Percentiles rank a stretch among this genome's conserved stretches.
Conservation (phyloP, 2,113 vertebrate genomes). For the Dissostichus mawsoni region DNA sequence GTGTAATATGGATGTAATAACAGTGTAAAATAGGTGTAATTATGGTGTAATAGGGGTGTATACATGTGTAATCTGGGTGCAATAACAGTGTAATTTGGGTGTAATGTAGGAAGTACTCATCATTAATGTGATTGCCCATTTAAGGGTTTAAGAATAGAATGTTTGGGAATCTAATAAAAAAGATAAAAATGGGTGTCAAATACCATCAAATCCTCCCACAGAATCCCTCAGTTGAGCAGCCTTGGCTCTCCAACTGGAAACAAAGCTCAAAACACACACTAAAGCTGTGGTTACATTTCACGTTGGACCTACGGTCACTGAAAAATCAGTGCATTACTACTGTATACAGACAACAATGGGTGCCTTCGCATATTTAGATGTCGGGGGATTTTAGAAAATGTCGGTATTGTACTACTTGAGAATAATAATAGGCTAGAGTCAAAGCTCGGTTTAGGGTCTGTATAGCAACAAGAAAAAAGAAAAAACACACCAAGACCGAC, state of each 20-base stretch:
- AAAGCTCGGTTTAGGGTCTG: conserved; percentile 40
- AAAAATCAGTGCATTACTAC: background rate
- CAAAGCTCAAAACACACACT: background rate
- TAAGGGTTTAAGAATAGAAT: too few species aligned
- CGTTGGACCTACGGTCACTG: background rate
- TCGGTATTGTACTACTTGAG: background rate
- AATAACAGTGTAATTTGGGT: too few species aligned
- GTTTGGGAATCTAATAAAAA: too few species aligned
- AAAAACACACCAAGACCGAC: conserved; percentile 18
- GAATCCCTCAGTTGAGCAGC: background rate
- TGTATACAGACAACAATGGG: background rate
- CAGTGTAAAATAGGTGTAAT: too few species aligned
- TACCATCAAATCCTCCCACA: background rate
- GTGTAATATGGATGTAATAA: too few species aligned
- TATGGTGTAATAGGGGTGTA: too few species aligned
- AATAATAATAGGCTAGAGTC: background rate
- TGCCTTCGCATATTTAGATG: background rate
- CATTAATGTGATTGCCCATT: too few species aligned
- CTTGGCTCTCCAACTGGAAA: background rate
- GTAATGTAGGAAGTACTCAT: too few species aligned
- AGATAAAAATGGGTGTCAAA: background rate
- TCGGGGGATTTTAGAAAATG: background rate
- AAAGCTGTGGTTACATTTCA: background rate
- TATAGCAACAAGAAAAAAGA: conserved; percentile 19
- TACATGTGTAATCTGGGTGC: too few species aligned